Conservation (phyloP, 2,113 vertebrate genomes). For the Mesoclemmys tuberculata region DNA sequence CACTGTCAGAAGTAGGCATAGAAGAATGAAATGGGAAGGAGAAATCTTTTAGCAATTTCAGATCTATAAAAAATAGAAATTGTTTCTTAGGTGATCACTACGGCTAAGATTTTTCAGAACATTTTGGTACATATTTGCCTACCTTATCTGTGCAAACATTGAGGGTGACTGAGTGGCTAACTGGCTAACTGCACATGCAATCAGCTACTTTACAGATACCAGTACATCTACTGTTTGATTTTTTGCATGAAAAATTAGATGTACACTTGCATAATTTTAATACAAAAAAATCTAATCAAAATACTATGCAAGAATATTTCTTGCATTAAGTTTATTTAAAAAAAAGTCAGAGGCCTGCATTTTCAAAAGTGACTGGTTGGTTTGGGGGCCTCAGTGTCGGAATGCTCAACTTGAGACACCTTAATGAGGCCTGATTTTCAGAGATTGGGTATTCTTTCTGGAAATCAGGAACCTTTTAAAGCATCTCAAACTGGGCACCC, state of each 20-base stretch:
- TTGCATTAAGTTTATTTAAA: neutral
- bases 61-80: neutral
- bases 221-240: neutral
- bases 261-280: accelerated
- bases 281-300: accelerated
- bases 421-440: conserved; percentile 53
- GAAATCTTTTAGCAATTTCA: neutral
- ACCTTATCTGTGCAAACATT: neutral
- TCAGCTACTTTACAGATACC: accelerated
- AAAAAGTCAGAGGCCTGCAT: neutral
- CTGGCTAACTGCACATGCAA: neutral
- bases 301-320: neutral
- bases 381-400: neutral
- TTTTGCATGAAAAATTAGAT: neutral
- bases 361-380: neutral
- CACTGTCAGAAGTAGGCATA: neutral
- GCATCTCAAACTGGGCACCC: conserved; percentile 61
- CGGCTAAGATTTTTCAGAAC: neutral
- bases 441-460: conserved; percentile 49
- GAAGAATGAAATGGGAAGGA: neutral
- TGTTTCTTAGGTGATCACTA: neutral
- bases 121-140: neutral
- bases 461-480: conserved; percentile 44
- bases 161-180: neutral
- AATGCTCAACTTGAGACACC: neutral